Evolutionary conservation across 2,888 invertebrate genomes (phyloP).

Genomic region (Drosophila colorata): DNA sequence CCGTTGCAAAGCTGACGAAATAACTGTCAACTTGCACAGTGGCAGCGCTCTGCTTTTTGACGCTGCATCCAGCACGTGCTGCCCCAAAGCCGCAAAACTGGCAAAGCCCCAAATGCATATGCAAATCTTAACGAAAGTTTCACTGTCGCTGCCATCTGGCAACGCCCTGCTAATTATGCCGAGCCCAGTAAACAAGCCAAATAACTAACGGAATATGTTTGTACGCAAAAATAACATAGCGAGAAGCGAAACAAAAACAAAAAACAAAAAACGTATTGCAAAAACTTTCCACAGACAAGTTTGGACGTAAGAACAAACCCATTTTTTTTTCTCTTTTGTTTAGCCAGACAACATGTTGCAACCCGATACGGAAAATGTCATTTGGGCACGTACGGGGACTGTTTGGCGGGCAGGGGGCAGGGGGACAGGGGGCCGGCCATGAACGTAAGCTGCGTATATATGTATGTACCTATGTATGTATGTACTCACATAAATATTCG

Average conservation of each 20-base stretch:
- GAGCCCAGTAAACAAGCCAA: slow-evolving; percentile 20
- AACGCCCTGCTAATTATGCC: slow-evolving; percentile 41
- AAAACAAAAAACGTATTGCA: background rate
- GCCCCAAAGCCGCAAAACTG: background rate
- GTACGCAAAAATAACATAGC: slow-evolving; percentile 3
- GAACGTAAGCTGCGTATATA: background rate
- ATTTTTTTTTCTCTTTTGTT: slow-evolving; percentile 3
- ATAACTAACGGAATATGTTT: slow-evolving; percentile 2
- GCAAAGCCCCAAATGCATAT: slow-evolving; percentile 16
- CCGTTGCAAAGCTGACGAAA: slow-evolving; percentile 9
- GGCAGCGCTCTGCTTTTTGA: background rate
- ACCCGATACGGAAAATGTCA: slow-evolving; percentile 27
- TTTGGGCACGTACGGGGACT: slow-evolving; percentile 31
- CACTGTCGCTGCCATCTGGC: slow-evolving; percentile 23
- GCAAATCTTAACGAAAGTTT: slow-evolving; percentile 33
- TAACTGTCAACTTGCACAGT: background rate
- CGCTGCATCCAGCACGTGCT: slow-evolving; percentile 1
- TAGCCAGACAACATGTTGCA: slow-evolving; percentile 15
- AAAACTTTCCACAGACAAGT: slow-evolving; percentile 41
- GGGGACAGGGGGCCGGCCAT: background rate
- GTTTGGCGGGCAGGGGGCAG: background rate
- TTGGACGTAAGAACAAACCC: slow-evolving; percentile 21
- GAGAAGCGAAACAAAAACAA: background rate
- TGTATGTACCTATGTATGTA: background rate
- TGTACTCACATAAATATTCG: too few species aligned